Base-by-base conservation (phyloP, 2,888 invertebrate genomes). In the Temnothorax unifasciatus region DNA sequence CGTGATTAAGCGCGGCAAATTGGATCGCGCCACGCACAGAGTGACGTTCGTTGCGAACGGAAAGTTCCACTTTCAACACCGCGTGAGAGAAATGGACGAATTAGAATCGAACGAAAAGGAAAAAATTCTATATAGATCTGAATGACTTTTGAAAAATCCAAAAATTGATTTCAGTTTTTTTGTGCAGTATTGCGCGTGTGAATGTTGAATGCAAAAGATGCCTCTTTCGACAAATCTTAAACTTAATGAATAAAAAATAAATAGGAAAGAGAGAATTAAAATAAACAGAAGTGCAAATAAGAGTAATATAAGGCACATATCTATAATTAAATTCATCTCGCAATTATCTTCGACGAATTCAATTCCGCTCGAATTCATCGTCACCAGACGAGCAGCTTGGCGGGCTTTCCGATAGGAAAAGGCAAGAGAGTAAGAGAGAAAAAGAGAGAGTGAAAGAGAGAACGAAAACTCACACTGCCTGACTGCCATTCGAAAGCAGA, bases 321-420 rank as follows among this genome's bases (percentile, higher is more conserved):
- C n/a, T n/a, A 57, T 21, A 34, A 50, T 75, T 75, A 21, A 29
- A 29, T 63, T n/a, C 41, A 44, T 13, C 59, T 44, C 29, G 47
- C 9, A 75, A 63, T 63, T 75, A 34, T 34, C n/a, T n/a, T 34
- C 9, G n/a, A 4, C 29, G n/a, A 74, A 59, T 34, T 61, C 34
- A 64, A 64, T 64, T 75, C 21, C 6, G 13, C 5, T 5, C 13
- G 13, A 64, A 41, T 41, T 44, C 25, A 0, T 64, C 21, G 64
- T 44, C 18, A 3, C 75, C 21, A 63, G 21, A 29, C 15, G 21
- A 29, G 21, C 13, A 15, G n/a, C 29, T 63, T 59, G 25, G 59
- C 18, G 18, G 57, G 13, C 18, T 59, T 61, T 47, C 9, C 13
- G 21, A 0, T 9, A 44, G 47, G 38, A 50, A n/a, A 3, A 1